Percentiles rank a stretch among this genome's conserved stretches.
phyloP scores from a whole-genome alignment of 2,113 vertebrate species.

The Callocephalon fimbriatum region DNA sequence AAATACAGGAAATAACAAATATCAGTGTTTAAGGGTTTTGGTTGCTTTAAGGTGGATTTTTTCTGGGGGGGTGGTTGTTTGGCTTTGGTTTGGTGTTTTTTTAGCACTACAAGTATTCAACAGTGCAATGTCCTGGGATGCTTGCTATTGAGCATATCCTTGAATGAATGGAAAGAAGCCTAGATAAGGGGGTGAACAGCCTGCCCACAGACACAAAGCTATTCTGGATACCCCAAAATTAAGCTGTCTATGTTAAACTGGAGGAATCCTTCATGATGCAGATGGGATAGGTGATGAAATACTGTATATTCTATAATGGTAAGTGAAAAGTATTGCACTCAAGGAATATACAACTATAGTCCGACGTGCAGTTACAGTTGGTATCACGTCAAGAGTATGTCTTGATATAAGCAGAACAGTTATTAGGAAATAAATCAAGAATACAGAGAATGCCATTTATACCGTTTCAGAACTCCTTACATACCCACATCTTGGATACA shows the following conservation, averaged over 20 bases:
- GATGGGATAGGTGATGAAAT: not conserved
- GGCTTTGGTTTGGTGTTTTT: not conserved
- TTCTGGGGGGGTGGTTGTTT: not conserved
- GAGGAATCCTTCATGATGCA: not conserved
- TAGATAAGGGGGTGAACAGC: not conserved
- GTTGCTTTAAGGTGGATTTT: not conserved
- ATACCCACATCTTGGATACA: not conserved
- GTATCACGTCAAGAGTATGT: not conserved
- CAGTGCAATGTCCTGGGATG: not conserved
- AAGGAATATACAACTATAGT: not conserved
- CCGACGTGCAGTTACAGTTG: not conserved
- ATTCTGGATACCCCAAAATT: not conserved
- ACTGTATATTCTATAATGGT: accelerated
- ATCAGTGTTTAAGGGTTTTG: not conserved
- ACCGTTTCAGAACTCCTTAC: not conserved
- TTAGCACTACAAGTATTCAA: not conserved
- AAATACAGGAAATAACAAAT: not conserved
- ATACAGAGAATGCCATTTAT: not conserved
- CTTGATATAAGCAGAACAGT: not conserved
- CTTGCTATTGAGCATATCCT: not conserved
- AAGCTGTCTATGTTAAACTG: not conserved
- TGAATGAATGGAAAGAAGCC: not conserved
- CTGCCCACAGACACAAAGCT: not conserved
- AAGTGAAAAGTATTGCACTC: not conserved
- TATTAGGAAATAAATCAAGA: not conserved